Percentiles rank a stretch among this genome's conserved stretches.
Conservation (phyloP, 1,140 invertebrate genomes). For the Drosophila hydei region DNA sequence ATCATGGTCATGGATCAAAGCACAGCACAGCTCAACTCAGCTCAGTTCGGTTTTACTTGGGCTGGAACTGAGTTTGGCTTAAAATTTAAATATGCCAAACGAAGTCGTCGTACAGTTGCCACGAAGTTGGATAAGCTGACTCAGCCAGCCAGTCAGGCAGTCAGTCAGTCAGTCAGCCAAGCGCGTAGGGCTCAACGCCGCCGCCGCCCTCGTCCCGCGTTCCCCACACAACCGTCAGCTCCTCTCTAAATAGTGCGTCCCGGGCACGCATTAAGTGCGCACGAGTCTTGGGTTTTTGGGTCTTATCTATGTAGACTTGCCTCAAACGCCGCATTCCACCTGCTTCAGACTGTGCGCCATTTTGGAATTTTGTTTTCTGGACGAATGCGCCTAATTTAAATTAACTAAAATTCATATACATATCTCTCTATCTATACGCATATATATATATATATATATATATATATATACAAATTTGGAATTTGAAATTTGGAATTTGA, state of each 20-base stretch:
- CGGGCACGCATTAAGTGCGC: slow-evolving; percentile 48
- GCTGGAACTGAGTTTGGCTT: slow-evolving; percentile 21
- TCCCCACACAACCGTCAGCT: background rate
- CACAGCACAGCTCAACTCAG: slow-evolving; percentile 12
- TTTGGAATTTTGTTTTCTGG: slow-evolving; percentile 80
- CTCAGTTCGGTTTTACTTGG: slow-evolving; percentile 9
- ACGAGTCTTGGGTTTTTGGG: slow-evolving; percentile 53
- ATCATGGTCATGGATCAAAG: slow-evolving; percentile 72
- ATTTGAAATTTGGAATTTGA: slow-evolving; percentile 43
- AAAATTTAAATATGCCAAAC: slow-evolving; percentile 48
- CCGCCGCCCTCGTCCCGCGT: background rate
- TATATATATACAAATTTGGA: slow-evolving; percentile 44
- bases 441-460: slow-evolving; percentile 14
- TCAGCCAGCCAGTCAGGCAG: slow-evolving; percentile 60
- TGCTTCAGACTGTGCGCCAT: slow-evolving; percentile 56
- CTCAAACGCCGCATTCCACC: slow-evolving; percentile 37
- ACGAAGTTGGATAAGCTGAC: slow-evolving; percentile 50
- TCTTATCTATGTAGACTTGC: slow-evolving; percentile 36
- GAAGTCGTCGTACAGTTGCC: slow-evolving; percentile 61
- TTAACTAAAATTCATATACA: slow-evolving; percentile 58
- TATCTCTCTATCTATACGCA: background rate
- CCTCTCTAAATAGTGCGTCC: slow-evolving; percentile 9
- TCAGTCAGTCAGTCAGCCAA: slow-evolving; percentile 61
- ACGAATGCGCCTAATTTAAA: slow-evolving; percentile 79
- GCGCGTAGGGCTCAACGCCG: slow-evolving; percentile 51